Base-by-base conservation (phyloP, 2,888 invertebrate species). In the Heliconius ismenius region DNA sequence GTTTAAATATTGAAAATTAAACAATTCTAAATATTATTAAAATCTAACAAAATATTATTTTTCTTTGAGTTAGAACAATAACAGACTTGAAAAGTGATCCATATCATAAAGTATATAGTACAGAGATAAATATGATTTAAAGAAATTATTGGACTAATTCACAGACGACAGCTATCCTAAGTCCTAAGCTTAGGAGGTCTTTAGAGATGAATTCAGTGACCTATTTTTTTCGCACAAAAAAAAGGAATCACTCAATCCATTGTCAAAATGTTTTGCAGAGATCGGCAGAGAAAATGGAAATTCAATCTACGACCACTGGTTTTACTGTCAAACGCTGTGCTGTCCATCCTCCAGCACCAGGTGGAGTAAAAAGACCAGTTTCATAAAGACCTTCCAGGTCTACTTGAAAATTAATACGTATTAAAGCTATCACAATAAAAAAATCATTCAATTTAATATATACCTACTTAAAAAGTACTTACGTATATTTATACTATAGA, bases 1-100 rank as follows among this genome's bases (percentile, higher is more conserved):
- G 65, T 65, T 65, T 65, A 21, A 65, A 15, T 62, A 62, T 26
- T n/a, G 58, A 58, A 21, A 58, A 58, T n/a, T 58, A 11, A 58
- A 58, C 10, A 58, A 9, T 24, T 4, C 15, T 49, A 18, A 49
- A 60, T 60, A 13, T 24, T n/a, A 60, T 60, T 24, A 13, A 1
- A 60, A 60, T 11, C 13, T 11, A 13, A n/a, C 0, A 24, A 60
- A 13, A n/a, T 58, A 13, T 60, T 58, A 13, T 60, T 24, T 62
- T 24, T 62, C 26, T 62, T 13, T 15, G 13, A 62, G 62, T 6
- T 26, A 62, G 15, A 26, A 62, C 2, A 24, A 62, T 26, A 6
- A 26, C 13, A 26, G 26, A 26, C 6, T 2, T 24, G n/a, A 60
- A 26, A 62, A 24, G 13, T 24, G 26, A 15, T 26, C 26, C 0